A percentile compares a stretch with the other conserved stretches of the same genome.
Evolutionary conservation across 2,888 invertebrate genomes (phyloP).

Genomic region (Hirudinaria manillensis): DNA sequence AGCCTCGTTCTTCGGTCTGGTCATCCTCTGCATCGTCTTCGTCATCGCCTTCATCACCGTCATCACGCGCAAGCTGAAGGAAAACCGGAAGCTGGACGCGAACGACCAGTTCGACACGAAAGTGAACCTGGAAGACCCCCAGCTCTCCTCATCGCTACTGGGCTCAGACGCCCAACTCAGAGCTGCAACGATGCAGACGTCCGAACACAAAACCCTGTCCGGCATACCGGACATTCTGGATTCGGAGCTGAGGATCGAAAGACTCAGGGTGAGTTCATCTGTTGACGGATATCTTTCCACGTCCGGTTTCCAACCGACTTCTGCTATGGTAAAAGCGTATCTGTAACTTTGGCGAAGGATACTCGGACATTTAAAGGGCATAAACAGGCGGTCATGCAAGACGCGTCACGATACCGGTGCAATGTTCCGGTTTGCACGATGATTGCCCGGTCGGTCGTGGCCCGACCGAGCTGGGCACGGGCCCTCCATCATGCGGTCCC

Average conservation of each 20-base stretch:
- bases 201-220: background rate
- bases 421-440: no score
- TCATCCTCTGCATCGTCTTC: conserved; percentile 24
- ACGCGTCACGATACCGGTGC: no score
- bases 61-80: background rate
- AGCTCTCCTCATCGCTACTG: background rate
- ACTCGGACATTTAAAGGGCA: no score
- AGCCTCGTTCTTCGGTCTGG: conserved; percentile 15
- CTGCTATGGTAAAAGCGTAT: no score
- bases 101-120: conserved; percentile 7
- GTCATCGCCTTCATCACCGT: conserved; percentile 14
- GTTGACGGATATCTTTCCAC: background rate
- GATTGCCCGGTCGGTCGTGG: no score
- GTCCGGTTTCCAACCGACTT: no score
- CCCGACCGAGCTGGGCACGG: no score
- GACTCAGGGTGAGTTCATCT: background rate
- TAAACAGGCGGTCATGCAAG: no score
- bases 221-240: conserved; percentile 27
- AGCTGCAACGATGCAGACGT: background rate
- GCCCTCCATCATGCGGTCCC: no score
- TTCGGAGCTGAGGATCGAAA: conserved; percentile 18
- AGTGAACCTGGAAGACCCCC: background rate
- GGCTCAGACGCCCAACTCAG: background rate
- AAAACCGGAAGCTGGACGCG: background rate
- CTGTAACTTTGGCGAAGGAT: no score